A percentile compares a stretch with the other conserved stretches of the same genome.
Conservation (phyloP, 35 echinoderm and acorn worm species). For the Heliocidaris erythrogramma region DNA sequence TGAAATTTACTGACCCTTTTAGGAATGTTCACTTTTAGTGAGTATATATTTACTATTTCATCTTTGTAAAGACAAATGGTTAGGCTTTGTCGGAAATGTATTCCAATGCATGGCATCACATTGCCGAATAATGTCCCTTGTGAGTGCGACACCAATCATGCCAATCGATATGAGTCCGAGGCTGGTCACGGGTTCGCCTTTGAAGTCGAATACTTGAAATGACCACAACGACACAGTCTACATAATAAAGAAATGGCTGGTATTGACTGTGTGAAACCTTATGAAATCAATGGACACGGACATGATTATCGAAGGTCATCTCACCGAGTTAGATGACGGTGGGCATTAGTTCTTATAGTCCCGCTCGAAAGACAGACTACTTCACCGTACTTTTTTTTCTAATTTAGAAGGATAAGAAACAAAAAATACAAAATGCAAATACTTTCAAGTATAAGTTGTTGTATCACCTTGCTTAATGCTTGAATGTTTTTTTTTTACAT, state of each 20-base stretch:
- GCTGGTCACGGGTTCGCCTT: neutral
- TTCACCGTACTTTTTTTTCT: too few species aligned
- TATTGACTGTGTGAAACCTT: neutral
- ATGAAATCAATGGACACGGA: neutral
- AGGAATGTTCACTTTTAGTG: too few species aligned
- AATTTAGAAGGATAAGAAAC: too few species aligned
- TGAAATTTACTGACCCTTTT: too few species aligned
- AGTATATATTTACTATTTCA: neutral
- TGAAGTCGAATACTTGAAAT: neutral
- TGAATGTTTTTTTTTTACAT: too few species aligned
- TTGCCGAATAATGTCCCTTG: neutral
- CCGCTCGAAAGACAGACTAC: too few species aligned
- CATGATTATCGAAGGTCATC: neutral
- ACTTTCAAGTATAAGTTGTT: too few species aligned
- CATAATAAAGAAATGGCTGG: neutral
- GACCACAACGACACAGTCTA: neutral
- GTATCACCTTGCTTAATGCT: too few species aligned
- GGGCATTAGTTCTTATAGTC: neutral
- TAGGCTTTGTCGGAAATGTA: neutral
- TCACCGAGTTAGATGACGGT: neutral
- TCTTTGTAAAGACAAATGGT: neutral
- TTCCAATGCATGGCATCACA: neutral
- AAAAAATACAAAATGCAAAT: too few species aligned
- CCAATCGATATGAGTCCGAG: neutral
- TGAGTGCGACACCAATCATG: neutral